Conservation (phyloP, 30 jellyfish, hydroid and myxozoan genomes). For the Pelagia noctiluca region DNA sequence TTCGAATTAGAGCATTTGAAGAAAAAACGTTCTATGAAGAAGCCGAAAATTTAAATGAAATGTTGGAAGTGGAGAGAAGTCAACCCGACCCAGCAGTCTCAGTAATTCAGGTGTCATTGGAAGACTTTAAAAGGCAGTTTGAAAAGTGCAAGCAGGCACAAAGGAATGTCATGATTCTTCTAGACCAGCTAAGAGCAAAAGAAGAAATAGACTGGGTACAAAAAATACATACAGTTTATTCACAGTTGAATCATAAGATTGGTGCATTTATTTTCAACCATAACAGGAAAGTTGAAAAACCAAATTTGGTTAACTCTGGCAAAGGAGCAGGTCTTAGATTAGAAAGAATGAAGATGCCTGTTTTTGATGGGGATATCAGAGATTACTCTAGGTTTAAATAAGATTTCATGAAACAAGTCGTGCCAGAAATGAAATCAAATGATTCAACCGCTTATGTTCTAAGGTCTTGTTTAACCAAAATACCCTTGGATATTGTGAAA, state of each 20-base stretch:
- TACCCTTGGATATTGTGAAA: not conserved
- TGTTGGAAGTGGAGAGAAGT: too few species aligned
- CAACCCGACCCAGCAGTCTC: too few species aligned
- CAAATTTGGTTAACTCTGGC: not conserved
- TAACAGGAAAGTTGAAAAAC: not conserved
- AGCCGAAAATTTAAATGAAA: too few species aligned
- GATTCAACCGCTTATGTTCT: constrained; percentile 25
- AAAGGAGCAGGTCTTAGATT: not conserved
- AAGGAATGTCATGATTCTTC: too few species aligned
- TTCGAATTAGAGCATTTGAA: too few species aligned
- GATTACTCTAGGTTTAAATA: constrained; percentile 14
- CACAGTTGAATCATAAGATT: not conserved
- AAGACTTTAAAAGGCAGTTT: too few species aligned
- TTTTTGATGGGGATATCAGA: constrained; percentile 15
- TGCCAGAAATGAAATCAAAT: not conserved
- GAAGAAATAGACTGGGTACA: not conserved
- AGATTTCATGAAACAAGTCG: constrained; percentile 16
- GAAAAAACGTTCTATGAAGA: too few species aligned
- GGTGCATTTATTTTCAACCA: not conserved
- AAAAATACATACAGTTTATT: not conserved
- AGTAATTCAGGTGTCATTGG: too few species aligned
- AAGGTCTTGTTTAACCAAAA: not conserved
- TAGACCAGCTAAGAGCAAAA: not conserved
- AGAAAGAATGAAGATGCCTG: constrained; percentile 16
- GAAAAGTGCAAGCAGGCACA: too few species aligned